Evolutionary conservation across 2,113 vertebrate genomes (phyloP), one percentile per base, ranked within the genome.

Genomic region (Ornithorhynchus anatinus): DNA sequence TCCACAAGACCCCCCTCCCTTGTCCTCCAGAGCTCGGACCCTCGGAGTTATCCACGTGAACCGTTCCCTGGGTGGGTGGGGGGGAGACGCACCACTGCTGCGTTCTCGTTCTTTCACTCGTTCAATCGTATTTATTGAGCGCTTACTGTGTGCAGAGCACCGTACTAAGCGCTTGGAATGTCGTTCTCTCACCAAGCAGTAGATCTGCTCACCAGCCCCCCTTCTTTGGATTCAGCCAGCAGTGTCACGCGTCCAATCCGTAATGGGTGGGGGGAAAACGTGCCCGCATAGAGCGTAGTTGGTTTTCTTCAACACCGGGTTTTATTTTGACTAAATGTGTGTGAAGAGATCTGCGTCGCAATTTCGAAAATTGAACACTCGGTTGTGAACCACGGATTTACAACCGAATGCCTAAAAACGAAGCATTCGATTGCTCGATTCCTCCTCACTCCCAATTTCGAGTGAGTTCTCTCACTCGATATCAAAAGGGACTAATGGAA

Each of bases 401-500:
- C n/a, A n/a, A n/a, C n/a, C n/a, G n/a, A n/a, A n/a, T n/a, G n/a
- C n/a, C n/a, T n/a, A n/a, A n/a, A n/a, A n/a, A n/a, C n/a, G 8
- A 19, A 48, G 37, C 54, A 37, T 31, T 22, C 10, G 44, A 45
- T 63, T n/a, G 35, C 54, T 15, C n/a, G n/a, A n/a, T n/a, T n/a
- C n/a, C n/a, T 23, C 22, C 42, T 68, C 20, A 8, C 38, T 19
- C 31, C 10, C 3, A 37, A 4, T 39, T 68, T 50, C 39, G 19
- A 70, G n/a, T n/a, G n/a, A 73, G 6, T 32, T 77, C 38, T 63
- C 12, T 77, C n/a, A n/a, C 27, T 67, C 59, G 63, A 39, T 27
- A 67, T 40, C 22, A 52, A 48, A 69, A 76, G 17, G 17, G 12
- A 48, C 6, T 68, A 80, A 72, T 20, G 56, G 63, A 79, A 84